Conservation (phyloP, 2,888 invertebrate species). For the Meteorus cinctellus region DNA sequence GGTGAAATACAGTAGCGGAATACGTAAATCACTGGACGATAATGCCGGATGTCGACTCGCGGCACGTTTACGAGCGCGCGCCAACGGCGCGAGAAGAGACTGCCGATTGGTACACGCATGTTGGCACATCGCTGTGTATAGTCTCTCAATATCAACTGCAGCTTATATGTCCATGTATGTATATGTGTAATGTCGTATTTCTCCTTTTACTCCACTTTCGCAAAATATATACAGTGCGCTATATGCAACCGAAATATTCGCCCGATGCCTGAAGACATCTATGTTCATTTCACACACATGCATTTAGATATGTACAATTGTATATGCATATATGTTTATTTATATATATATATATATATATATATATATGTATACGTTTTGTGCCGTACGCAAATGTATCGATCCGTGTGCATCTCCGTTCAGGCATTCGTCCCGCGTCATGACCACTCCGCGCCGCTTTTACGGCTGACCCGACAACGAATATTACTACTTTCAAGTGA, state of each 20-base stretch:
- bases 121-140: slow-evolving; percentile 13
- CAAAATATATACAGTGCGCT: neutral
- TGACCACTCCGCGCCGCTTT: slow-evolving; percentile 32
- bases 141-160: slow-evolving; percentile 14
- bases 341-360: neutral
- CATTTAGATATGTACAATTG: neutral
- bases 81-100: slow-evolving; percentile 29
- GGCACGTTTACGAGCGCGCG: slow-evolving; percentile 62
- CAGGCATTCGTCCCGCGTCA: slow-evolving; percentile 25
- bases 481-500: slow-evolving; percentile 36
- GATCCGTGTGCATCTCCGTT: slow-evolving; percentile 31
- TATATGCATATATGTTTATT: neutral
- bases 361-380: neutral
- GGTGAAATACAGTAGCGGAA: slow-evolving; percentile 66
- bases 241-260: slow-evolving; percentile 1
- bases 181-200: neutral
- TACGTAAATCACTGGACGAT: slow-evolving; percentile 68
- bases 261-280: neutral
- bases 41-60: slow-evolving; percentile 67
- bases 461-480: slow-evolving; percentile 39
- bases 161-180: neutral
- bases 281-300: neutral
- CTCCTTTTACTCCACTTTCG: slow-evolving; percentile 27
- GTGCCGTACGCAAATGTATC: slow-evolving; percentile 25
- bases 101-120: slow-evolving; percentile 15